Evolutionary conservation across 2,888 invertebrate species (phyloP).

Genomic region (Folsomia candida): DNA sequence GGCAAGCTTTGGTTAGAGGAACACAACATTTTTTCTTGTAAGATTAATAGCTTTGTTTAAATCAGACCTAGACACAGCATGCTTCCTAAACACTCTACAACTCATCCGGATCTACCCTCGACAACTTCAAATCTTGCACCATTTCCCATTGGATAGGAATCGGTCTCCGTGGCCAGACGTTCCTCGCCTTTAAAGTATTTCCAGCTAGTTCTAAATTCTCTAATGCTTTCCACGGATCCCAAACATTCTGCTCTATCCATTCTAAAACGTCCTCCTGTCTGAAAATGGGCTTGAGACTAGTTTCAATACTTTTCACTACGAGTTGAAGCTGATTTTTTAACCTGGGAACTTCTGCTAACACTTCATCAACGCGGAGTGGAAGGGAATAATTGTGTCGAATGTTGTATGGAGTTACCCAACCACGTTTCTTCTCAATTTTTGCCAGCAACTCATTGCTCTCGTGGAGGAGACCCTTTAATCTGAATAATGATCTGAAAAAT

Average conservation of each 20-base stretch:
- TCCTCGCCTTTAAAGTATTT: slow-evolving; percentile 38
- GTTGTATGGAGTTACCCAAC: slow-evolving; percentile 49
- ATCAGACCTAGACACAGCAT: too few species aligned
- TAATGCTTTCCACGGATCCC: slow-evolving; percentile 48
- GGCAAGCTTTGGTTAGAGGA: too few species aligned
- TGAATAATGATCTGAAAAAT: slow-evolving; percentile 48
- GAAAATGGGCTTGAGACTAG: slow-evolving; percentile 44
- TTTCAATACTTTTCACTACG: slow-evolving; percentile 43
- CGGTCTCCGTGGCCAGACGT: slow-evolving; percentile 46
- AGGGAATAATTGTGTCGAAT: slow-evolving; percentile 47
- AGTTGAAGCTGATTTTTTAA: slow-evolving; percentile 43
- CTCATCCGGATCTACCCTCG: slow-evolving; percentile 32
- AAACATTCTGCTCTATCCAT: slow-evolving; percentile 50
- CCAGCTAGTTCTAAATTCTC: slow-evolving; percentile 44
- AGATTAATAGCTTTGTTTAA: too few species aligned
- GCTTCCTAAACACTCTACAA: slow-evolving; percentile 25
- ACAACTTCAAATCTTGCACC: slow-evolving; percentile 43
- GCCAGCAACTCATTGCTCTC: slow-evolving; percentile 47
- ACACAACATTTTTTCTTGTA: too few species aligned
- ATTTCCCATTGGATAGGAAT: slow-evolving; percentile 44
- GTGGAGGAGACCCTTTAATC: slow-evolving; percentile 40
- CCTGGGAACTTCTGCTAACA: slow-evolving; percentile 45
- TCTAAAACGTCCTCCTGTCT: slow-evolving; percentile 42
- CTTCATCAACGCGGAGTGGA: slow-evolving; percentile 45
- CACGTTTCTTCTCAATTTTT: slow-evolving; percentile 42